phyloP scores from a whole-genome alignment of 2,113 vertebrate genomes.

The Nycticryphes semicollaris region DNA sequence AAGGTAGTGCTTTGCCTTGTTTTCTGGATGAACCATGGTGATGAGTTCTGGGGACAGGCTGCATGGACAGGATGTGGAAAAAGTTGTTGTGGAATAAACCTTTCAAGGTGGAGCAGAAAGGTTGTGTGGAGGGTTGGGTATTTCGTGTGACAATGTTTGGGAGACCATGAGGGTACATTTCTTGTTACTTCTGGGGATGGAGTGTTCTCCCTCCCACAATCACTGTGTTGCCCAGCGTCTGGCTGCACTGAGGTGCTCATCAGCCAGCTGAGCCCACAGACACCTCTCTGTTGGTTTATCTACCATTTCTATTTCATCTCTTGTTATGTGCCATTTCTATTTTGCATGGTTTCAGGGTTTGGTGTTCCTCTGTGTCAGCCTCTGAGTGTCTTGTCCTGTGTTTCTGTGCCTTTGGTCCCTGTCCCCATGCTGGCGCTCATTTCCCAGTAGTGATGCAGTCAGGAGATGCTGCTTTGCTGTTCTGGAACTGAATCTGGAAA shows the following conservation, averaged over 20 bases:
- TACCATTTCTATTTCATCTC: background rate
- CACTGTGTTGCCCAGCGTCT: accelerated
- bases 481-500: background rate
- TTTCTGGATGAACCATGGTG: accelerated
- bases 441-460: background rate
- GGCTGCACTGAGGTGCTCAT: background rate
- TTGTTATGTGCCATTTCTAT: background rate
- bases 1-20: background rate
- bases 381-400: background rate
- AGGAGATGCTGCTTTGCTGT: background rate
- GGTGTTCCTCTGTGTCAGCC: background rate
- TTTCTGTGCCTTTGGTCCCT: background rate
- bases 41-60: background rate
- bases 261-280: background rate
- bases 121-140: background rate
- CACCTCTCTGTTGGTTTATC: background rate
- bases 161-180: background rate
- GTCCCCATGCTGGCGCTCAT: background rate
- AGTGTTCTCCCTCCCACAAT: background rate
- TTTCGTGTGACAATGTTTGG: background rate
- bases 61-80: background rate
- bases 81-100: background rate
- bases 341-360: background rate
- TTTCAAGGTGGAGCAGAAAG: background rate
- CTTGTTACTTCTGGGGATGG: background rate